Percentiles rank a stretch among this genome's conserved stretches.
phyloP scores from a whole-genome alignment of 2,888 invertebrate species.

The Phrixothrix hirtus region DNA sequence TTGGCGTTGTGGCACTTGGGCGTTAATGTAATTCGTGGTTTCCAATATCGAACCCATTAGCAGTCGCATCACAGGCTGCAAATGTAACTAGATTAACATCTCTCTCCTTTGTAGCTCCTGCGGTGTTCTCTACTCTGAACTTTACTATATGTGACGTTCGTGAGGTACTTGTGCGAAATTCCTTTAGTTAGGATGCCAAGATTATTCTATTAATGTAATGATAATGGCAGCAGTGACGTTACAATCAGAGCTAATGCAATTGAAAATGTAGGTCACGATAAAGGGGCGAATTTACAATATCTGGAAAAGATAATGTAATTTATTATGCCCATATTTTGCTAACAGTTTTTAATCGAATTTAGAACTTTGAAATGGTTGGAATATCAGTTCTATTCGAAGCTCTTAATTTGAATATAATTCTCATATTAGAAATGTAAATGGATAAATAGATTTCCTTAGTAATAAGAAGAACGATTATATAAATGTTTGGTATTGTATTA shows the following conservation, averaged over 20 bases:
- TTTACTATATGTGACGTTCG: constrained; percentile 30
- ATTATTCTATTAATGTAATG: constrained; percentile 43
- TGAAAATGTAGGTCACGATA: not conserved
- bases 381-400: no score
- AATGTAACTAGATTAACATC: constrained; percentile 48
- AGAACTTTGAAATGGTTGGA: no score
- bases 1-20: constrained; percentile 43
- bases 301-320: no score
- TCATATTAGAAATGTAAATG: no score
- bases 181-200: constrained; percentile 31
- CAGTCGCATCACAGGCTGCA: constrained; percentile 47
- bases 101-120: constrained; percentile 42
- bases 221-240: constrained; percentile 20
- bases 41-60: constrained; percentile 49
- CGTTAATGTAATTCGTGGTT: constrained; percentile 53
- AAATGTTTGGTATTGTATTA: no score
- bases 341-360: no score
- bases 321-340: no score
- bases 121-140: constrained; percentile 25
- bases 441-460: no score
- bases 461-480: no score
- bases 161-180: constrained; percentile 23
- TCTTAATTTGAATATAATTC: no score
- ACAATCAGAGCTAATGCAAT: constrained; percentile 5
- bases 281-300: not conserved